Evolutionary conservation across 2,797 vertebrate genomes (phyloP).

Genomic region (Hippocampus kuda): DNA sequence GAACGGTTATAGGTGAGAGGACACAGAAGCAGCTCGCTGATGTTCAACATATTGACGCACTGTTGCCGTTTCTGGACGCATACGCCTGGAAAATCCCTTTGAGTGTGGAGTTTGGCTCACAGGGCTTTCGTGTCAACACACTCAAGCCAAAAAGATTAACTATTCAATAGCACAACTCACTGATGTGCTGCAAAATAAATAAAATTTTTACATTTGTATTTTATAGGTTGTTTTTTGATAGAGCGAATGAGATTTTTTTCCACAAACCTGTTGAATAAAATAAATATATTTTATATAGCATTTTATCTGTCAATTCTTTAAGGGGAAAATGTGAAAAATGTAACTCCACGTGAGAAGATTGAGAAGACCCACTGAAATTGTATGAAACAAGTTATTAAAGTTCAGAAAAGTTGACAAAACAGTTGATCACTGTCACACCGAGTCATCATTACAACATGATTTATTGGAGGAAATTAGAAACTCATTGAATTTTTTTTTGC

Average conservation of each 20-base stretch:
- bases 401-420: background rate
- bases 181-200: background rate
- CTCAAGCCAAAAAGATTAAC: conserved; percentile 30
- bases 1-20: conserved; percentile 28
- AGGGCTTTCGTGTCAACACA: conserved; percentile 27
- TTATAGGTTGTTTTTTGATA: too few relatives aligned
- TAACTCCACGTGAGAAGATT: background rate
- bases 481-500: background rate
- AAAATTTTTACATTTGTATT: too few relatives aligned
- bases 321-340: background rate
- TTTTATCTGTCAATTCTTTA: background rate
- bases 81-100: conserved; percentile 23
- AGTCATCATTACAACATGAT: conserved; percentile 24
- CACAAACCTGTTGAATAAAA: too few relatives aligned
- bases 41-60: conserved; percentile 49
- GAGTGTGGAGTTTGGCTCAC: conserved; percentile 24
- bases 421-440: background rate
- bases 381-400: background rate
- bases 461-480: conserved; percentile 20
- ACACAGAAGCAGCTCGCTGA: conserved; percentile 28
- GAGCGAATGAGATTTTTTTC: too few relatives aligned
- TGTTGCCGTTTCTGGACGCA: conserved; percentile 13
- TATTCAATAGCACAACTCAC: background rate
- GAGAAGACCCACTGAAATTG: background rate
- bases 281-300: background rate